These are phyloP conservation scores for Archips xylosteana DNA, from an alignment of 2,888 invertebrate species.

Conservation along the genomic window DNA sequence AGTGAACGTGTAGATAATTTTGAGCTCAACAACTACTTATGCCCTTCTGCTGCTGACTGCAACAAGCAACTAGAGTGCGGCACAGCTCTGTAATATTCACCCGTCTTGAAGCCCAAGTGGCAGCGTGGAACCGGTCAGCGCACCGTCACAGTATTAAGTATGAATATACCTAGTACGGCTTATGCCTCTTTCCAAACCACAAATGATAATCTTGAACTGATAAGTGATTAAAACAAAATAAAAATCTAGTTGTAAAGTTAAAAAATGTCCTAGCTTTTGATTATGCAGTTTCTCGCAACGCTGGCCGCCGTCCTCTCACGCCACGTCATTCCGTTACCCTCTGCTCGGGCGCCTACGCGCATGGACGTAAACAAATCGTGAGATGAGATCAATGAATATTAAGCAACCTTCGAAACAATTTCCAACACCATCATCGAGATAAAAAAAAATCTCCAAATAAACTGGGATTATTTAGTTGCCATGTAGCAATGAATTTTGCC, in stretches of 20 bases:
- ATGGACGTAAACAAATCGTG: conserved; percentile 78
- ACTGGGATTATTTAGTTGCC: conserved; percentile 68
- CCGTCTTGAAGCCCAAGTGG: conserved; percentile 73
- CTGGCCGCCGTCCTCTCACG: conserved; percentile 8
- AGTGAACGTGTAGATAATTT: too few species aligned
- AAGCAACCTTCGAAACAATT: conserved; percentile 78
- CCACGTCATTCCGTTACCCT: conserved; percentile 60
- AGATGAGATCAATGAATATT: conserved; percentile 81
- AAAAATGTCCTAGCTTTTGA: background rate
- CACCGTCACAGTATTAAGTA: conserved; percentile 4
- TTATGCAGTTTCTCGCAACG: background rate
- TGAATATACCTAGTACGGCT: background rate
- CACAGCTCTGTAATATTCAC: conserved; percentile 62
- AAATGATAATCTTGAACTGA: too few species aligned
- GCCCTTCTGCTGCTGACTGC: too few species aligned
- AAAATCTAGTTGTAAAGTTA: background rate
- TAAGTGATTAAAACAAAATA: too few species aligned
- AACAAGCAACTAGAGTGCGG: background rate
- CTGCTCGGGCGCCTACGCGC: conserved; percentile 66
- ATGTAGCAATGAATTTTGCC: conserved; percentile 66
- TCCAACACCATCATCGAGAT: conserved; percentile 69
- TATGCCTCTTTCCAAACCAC: background rate
- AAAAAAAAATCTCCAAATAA: conserved; percentile 77
- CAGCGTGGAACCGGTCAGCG: conserved; percentile 65
- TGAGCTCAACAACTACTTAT: too few species aligned